A percentile compares a stretch with the other conserved stretches of the same genome.
These are phyloP conservation scores for Eueremaeus valkanovi DNA, from an alignment of 2,888 invertebrate species.

Conservation along the genomic window DNA sequence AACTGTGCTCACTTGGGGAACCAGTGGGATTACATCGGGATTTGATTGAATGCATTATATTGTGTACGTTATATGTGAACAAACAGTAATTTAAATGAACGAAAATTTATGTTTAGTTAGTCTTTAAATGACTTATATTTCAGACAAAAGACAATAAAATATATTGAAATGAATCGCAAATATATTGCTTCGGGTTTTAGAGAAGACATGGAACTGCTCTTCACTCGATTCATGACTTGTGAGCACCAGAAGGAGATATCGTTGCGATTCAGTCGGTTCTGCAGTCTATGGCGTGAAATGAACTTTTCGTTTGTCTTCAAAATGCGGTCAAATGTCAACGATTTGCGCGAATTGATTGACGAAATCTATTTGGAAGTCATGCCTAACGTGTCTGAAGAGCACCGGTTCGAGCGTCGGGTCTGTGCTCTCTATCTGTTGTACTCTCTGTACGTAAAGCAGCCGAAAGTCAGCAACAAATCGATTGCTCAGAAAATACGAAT, in stretches of 20 bases:
- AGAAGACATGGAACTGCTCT: background rate
- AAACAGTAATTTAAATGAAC: no score
- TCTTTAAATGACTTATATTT: no score
- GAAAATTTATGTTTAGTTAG: no score
- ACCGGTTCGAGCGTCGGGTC: background rate
- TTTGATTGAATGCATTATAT: no score
- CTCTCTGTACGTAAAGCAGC: slow-evolving; percentile 10
- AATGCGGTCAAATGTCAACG: background rate
- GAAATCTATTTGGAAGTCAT: slow-evolving; percentile 22
- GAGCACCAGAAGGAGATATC: background rate
- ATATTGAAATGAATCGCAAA: background rate
- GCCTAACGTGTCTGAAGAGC: background rate
- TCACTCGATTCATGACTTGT: background rate
- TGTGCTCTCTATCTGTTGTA: slow-evolving; percentile 21
- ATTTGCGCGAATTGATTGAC: slow-evolving; percentile 1
- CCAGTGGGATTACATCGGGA: no score
- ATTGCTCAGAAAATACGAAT: background rate
- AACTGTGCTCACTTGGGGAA: no score
- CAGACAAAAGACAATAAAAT: no score
- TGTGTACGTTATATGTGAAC: no score
- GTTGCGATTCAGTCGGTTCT: background rate
- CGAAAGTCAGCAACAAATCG: background rate
- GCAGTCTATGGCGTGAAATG: background rate
- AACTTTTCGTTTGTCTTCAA: background rate
- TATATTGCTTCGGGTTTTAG: background rate